Base-by-base conservation (phyloP, 2,113 vertebrate species). In the Chiloscyllium plagiosum region DNA sequence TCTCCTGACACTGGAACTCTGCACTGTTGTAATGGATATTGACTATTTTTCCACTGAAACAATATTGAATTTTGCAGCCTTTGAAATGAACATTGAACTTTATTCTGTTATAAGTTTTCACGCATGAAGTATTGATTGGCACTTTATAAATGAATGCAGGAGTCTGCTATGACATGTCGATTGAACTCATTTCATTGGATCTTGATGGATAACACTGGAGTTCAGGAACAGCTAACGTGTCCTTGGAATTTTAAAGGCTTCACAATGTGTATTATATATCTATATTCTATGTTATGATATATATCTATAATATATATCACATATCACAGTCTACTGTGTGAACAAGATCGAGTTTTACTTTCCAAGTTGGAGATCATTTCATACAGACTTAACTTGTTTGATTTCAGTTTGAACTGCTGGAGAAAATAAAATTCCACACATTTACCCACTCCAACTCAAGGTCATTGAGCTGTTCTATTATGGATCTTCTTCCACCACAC, bases 41-140 rank as follows among this genome's bases (percentile, higher is more conserved):
- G 56, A 19, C 56, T 65, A 66, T 66, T 65, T 93, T 15, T 37
- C 13, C 20, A 22, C 80, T 66, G 17, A 93, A 93, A 93, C 89
- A 66, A 20, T 93, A 93, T 93, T 37, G 61, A 93, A 66, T 93
- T 92, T 93, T 37, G 33, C 33, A 66, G 1, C n/a, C 61, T 66
- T 66, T 66, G 66, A 93, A 93, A 68, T 93, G 33, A 93, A 93
- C 22, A 5, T 19, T 93, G 89, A 93, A 37, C 61, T 93, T 66
- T 66, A 66, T 92, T 66, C 12, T 92, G 1, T 92, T 37, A 37
- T 56, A 65, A 61, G 33, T 92, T 65, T 92, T 61, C 87, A 92
- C 65, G 65, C 20, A 5, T 37, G 33, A 66, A 4, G 12, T 93
- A 66, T 65, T 8, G 61, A 93, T 93, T 68, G 89, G 33, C 89